These are phyloP conservation scores for Tenrec ecaudatus DNA, from an alignment of 2,113 vertebrate species.

Conservation along the genomic window DNA sequence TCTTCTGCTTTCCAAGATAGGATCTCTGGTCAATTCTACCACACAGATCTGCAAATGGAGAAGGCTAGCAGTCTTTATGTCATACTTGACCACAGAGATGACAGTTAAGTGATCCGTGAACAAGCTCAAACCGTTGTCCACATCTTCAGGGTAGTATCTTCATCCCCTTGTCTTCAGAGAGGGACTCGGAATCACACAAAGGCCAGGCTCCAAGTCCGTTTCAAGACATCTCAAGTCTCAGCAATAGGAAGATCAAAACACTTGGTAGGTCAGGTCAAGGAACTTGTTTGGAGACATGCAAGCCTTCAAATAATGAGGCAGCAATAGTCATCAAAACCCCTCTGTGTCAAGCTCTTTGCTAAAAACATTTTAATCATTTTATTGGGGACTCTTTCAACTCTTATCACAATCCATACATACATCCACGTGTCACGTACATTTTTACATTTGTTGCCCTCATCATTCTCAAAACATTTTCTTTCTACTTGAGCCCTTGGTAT, in stretches of 20 bases:
- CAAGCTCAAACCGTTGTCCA: background rate
- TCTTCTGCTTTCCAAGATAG: slow-evolving; percentile 1
- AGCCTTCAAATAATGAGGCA: background rate
- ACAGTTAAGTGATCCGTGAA: background rate
- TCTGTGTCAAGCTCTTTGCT: background rate
- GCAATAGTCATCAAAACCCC: background rate
- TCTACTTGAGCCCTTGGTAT: too few relatives aligned
- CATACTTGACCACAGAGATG: background rate
- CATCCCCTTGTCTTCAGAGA: background rate
- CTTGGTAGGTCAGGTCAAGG: too few relatives aligned
- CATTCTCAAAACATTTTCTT: too few relatives aligned
- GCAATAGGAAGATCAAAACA: too few relatives aligned
- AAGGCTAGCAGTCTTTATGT: background rate
- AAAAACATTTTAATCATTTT: background rate
- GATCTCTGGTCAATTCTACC: slow-evolving; percentile 2
- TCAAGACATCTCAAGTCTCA: background rate
- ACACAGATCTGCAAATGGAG: slow-evolving; percentile 1
- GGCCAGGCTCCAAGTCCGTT: background rate
- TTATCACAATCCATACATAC: background rate
- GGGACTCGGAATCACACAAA: slow-evolving; percentile 22
- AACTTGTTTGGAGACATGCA: too few relatives aligned
- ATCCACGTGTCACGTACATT: too few relatives aligned
- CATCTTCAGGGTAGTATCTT: background rate
- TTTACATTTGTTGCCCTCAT: too few relatives aligned
- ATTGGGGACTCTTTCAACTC: background rate